Evolutionary conservation across 2,888 invertebrate species (phyloP), one percentile per base, ranked within the genome.

Genomic region (Dynastes grantii): DNA sequence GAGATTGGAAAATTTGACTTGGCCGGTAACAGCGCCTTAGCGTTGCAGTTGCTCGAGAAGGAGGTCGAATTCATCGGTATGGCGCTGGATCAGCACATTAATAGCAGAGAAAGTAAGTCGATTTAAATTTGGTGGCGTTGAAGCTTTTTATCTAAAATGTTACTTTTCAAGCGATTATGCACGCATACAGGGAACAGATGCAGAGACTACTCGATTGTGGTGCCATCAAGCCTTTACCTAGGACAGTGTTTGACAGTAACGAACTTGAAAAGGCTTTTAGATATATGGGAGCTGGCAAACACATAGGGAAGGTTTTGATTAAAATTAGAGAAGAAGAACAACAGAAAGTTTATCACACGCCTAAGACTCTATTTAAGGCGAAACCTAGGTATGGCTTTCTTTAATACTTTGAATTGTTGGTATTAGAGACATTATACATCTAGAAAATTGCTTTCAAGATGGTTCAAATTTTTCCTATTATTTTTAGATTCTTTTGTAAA

Each of bases 1-100:
- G 96, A 97, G 89, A 96, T 97, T 79, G 96, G 96, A 67, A 96
- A 96, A 89, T 94, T 93, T 84, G 96, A 97, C 88, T 89, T 96
- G 83, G 90, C 92, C 0, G 90, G 90, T 75, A 93, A 96, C 85
- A 93, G 88, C 81, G 87, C 92, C 3, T 84, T 93, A 9, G 91
- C 91, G 0, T 91, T 96, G 92, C 90, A 92, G 27, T 87, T 81
- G 58, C 22, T 79, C 2, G 63, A 32, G 3, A 86, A 90, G 90
- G 87, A 90, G 80, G 90, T 89, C 87, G 94, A 90, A 81, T 90
- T 91, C 89, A 94, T 95, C 85, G 95, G 96, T 8, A 92, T 96
- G 45, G 90, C 96, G 85, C 89, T 97, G 79, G 96, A 97, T 67
- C 8, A 27, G 6, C 51, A 13, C 22, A 55, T 55, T 55, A 16